Base-by-base conservation (phyloP, 2,113 vertebrate species). In the Lepus americanus region DNA sequence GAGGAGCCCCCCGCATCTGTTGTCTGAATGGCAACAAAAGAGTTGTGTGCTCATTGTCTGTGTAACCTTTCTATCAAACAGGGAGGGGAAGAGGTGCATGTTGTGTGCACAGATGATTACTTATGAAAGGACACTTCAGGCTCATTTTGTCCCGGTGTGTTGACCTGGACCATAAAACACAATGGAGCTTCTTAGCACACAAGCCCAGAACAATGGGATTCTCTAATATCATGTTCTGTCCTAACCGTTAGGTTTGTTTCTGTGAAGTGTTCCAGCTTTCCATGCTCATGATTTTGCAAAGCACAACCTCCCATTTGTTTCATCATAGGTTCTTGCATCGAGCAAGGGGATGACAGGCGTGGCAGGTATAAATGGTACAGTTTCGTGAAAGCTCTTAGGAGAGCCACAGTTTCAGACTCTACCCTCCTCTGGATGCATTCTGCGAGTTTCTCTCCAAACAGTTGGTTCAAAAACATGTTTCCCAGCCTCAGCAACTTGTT, bases 1-100 rank as follows among this genome's bases (percentile, higher is more conserved):
- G 98, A 98, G 97, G 98, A 98, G 97, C 94, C 95, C 78, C 83
- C 85, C 93, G 97, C 98, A 98, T 99, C 98, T 99, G 98, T 97
- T 97, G 97, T 97, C 94, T 98, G 49, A 91, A 33, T 76, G 11
- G 67, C 87, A 96, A 97, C 97, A 98, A 95, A 97, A 93, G 94
- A 87, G 97, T 97, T 95, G 97, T 95, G 95, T 98, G 89, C 87
- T 51, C 96, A 64, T 96, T 94, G 98, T 98, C 98, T 96, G 94
- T 77, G 95, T 94, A 97, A 98, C 97, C 97, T 98, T 97, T 96
- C 97, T 96, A 79, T 86, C 93, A 74, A 76, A 90, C 78, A 90
- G 70, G 63, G 81, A 95, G 98, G 96, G 97, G 97, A 97, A 97
- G 97, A 97, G 97, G 97, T 94, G 67, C 64, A 13, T 88, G 95